Evolutionary conservation across 2,797 vertebrate species (phyloP).

Genomic region (Neostethus bicornis): DNA sequence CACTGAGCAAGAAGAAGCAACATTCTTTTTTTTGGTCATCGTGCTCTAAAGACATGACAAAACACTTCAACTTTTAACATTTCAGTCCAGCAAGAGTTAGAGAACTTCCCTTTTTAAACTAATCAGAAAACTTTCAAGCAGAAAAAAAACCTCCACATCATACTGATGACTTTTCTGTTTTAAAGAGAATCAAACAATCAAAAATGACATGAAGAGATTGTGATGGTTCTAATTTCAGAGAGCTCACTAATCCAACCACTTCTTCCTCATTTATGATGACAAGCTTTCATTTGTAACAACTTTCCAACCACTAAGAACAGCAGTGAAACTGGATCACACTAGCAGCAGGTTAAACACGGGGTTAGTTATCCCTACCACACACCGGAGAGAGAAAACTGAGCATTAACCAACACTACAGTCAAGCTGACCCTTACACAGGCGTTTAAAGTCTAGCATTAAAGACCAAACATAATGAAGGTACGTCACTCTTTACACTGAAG

Average conservation of each 20-base stretch:
- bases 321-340: slow-evolving; percentile 67
- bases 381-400: slow-evolving; percentile 30
- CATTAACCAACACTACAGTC: slow-evolving; percentile 8
- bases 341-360: slow-evolving; percentile 72
- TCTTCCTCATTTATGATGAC: slow-evolving; percentile 21
- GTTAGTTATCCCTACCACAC: slow-evolving; percentile 46
- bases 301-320: slow-evolving; percentile 46
- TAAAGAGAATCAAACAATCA: slow-evolving; percentile 8
- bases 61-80: slow-evolving; percentile 24
- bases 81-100: slow-evolving; percentile 38
- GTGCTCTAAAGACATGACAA: slow-evolving; percentile 30
- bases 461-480: slow-evolving; percentile 3
- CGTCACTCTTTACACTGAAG: slow-evolving; percentile 10
- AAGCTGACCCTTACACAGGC: slow-evolving; percentile 14
- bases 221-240: slow-evolving; percentile 19
- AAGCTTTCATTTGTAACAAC: background rate
- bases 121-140: slow-evolving; percentile 9
- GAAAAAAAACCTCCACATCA: background rate
- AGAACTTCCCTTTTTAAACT: slow-evolving; percentile 66
- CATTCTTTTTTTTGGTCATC: slow-evolving; percentile 49
- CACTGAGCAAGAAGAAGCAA: slow-evolving; percentile 54
- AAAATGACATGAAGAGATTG: slow-evolving; percentile 29
- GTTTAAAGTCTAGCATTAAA: slow-evolving; percentile 7
- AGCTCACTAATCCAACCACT: slow-evolving; percentile 23
- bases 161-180: slow-evolving; percentile 11